Evolutionary conservation across 2,113 vertebrate species (phyloP), one percentile per base, ranked within the genome.

Genomic region (Jacana jacana): DNA sequence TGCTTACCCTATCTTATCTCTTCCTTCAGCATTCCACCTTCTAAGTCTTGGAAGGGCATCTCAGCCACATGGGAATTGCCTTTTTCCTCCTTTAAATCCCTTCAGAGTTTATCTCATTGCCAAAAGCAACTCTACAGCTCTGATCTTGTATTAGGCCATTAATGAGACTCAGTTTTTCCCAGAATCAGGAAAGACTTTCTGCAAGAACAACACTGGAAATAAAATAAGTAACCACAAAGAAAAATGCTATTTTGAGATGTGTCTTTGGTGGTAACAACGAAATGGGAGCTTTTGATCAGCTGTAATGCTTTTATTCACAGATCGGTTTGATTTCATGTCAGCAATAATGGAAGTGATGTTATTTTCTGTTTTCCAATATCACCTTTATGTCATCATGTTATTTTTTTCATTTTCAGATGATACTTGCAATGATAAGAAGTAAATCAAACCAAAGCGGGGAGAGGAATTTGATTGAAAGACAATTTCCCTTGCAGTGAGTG

Each of bases 381-480:
- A 72, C 7, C 13, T 92, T 94, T 69, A 94, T 80, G 27, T 6
- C 11, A 64, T 93, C 85, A 86, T 89, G 66, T 48, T 92, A 82
- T 86, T 91, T 95, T 30, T 92, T 89, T 95, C 66, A 94, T 94
- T 96, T 94, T 88, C 86, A 92, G 88, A 58, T 85, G 73, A 87
- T 87, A 70, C 40, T 87, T 68, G 25, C 19, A 86, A 68, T 69
- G 18, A 44, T 91, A 88, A 87, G 85, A 88, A 70, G 91, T 91
- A 96, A 86, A 86, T 92, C 84, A 93, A 92, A 31, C 27, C 60
- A 81, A 68, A 91, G 71, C 30, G 6, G 18, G 48, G 33, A 94
- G 81, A 88, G 7, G 13, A 88, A 88, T 52, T 92, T 95, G 75
- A 95, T 51, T 91, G 92, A 90, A 97, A 95, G 73, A 88, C 48